These are phyloP conservation scores for Spilarctia lutea DNA, from an alignment of 2,888 invertebrate species.

Conservation along the genomic window DNA sequence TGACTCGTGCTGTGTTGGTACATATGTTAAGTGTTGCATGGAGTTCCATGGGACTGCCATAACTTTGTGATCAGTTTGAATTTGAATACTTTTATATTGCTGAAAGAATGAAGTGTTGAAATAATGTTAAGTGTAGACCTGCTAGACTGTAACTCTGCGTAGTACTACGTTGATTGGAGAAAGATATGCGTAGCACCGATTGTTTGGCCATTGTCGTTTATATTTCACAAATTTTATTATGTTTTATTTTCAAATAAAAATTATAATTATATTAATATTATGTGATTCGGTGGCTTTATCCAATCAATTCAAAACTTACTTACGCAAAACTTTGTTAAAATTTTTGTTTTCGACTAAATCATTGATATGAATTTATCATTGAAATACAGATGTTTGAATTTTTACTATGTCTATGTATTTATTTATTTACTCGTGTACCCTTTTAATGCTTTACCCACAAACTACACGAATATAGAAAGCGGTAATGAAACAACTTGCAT, in stretches of 20 bases:
- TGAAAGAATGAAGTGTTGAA: slow-evolving; percentile 78
- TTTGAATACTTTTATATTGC: slow-evolving; percentile 86
- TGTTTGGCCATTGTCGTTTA: slow-evolving; percentile 66
- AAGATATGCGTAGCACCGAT: slow-evolving; percentile 60
- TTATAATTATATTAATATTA: slow-evolving; percentile 45
- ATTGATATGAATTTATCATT: slow-evolving; percentile 82
- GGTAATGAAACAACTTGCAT: neutral
- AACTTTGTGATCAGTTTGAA: slow-evolving; percentile 86
- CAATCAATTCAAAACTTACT: slow-evolving; percentile 77
- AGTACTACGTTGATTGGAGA: slow-evolving; percentile 77
- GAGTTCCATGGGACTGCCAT: slow-evolving; percentile 85
- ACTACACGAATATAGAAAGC: neutral
- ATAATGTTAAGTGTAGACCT: slow-evolving; percentile 84
- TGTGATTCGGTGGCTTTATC: slow-evolving; percentile 74
- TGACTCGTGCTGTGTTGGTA: slow-evolving; percentile 75
- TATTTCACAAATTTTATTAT: slow-evolving; percentile 63
- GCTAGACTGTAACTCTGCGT: slow-evolving; percentile 82
- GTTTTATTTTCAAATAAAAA: slow-evolving; percentile 53
- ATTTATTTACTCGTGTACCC: slow-evolving; percentile 11
- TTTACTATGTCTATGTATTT: slow-evolving; percentile 65
- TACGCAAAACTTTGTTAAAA: slow-evolving; percentile 83
- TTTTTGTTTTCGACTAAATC: slow-evolving; percentile 84
- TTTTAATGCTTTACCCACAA: neutral
- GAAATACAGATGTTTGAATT: slow-evolving; percentile 86
- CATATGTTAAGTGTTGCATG: slow-evolving; percentile 78